These are phyloP conservation scores for Medauroidea extradentata DNA, from an alignment of 1,140 invertebrate genomes.

Conservation along the genomic window DNA sequence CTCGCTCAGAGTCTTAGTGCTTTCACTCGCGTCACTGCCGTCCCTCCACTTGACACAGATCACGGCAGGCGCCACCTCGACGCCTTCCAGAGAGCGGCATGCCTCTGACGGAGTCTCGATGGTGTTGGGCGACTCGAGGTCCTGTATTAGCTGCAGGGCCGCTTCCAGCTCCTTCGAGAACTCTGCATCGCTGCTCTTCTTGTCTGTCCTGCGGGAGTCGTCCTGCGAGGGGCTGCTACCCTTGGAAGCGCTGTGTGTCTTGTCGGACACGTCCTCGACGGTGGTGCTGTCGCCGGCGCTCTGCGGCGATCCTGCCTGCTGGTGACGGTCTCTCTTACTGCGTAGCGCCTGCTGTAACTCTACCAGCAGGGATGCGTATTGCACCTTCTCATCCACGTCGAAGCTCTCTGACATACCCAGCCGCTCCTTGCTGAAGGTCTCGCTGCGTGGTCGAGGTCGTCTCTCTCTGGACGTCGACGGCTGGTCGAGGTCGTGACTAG, in stretches of 20 bases:
- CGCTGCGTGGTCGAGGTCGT: constrained; percentile 30
- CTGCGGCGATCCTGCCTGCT: constrained; percentile 22
- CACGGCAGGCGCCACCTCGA: constrained; percentile 1
- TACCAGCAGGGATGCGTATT: constrained; percentile 47
- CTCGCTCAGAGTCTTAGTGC: constrained; percentile 40
- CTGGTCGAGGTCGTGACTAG: constrained; percentile 20
- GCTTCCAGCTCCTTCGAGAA: constrained; percentile 46
- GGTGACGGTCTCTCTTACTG: constrained; percentile 7
- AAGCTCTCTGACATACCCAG: neutral
- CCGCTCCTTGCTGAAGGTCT: constrained; percentile 1
- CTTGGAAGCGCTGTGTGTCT: constrained; percentile 18
- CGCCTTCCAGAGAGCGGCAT: constrained; percentile 17
- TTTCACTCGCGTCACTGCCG: constrained; percentile 36
- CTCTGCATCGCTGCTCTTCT: constrained; percentile 42
- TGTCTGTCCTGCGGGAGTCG: constrained; percentile 20
- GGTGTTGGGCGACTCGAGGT: constrained; percentile 45
- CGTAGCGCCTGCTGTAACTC: constrained; percentile 38
- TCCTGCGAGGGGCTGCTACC: constrained; percentile 31
- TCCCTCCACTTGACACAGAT: constrained; percentile 13
- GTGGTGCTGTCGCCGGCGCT: constrained; percentile 12
- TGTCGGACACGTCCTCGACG: constrained; percentile 25
- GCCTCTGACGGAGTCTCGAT: constrained; percentile 42
- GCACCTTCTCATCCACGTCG: constrained; percentile 18
- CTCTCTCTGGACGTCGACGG: constrained; percentile 13
- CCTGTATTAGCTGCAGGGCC: constrained; percentile 46